Conservation (phyloP, 2,113 vertebrate species). For the Corapipo altera region DNA sequence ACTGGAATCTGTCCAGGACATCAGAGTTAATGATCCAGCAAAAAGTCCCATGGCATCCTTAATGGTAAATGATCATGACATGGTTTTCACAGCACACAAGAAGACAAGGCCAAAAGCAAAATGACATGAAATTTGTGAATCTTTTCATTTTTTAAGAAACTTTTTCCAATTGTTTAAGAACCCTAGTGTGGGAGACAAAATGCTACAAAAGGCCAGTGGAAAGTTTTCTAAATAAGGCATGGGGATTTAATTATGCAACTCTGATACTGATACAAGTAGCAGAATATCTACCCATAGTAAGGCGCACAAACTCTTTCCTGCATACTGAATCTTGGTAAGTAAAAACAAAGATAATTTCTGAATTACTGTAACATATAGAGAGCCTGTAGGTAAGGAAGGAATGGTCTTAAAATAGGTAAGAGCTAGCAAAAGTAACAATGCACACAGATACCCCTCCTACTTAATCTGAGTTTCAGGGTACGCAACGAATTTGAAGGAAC, state of each 20-base stretch:
- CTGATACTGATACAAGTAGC: neutral
- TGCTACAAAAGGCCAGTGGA: neutral
- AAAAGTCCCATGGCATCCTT: neutral
- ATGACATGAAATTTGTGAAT: neutral
- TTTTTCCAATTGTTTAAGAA: neutral
- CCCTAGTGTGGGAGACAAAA: neutral
- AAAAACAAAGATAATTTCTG: neutral
- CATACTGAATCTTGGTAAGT: neutral
- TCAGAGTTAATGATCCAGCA: neutral
- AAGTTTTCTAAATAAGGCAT: neutral
- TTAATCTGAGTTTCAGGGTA: neutral
- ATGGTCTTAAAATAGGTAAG: neutral
- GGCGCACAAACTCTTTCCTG: neutral
- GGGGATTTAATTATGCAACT: neutral
- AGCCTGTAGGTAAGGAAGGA: neutral
- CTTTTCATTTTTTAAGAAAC: neutral
- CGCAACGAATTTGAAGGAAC: neutral
- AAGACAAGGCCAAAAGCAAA: neutral
- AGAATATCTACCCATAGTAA: neutral
- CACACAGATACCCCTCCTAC: neutral
- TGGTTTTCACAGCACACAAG: neutral
- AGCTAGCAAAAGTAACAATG: neutral
- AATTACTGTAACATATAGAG: neutral
- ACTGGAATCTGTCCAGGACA: constrained; percentile 1
- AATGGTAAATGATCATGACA: neutral